A percentile compares a stretch with the other conserved stretches of the same genome.
Conservation (phyloP, 2,888 invertebrate species). For the Phalera bucephala region DNA sequence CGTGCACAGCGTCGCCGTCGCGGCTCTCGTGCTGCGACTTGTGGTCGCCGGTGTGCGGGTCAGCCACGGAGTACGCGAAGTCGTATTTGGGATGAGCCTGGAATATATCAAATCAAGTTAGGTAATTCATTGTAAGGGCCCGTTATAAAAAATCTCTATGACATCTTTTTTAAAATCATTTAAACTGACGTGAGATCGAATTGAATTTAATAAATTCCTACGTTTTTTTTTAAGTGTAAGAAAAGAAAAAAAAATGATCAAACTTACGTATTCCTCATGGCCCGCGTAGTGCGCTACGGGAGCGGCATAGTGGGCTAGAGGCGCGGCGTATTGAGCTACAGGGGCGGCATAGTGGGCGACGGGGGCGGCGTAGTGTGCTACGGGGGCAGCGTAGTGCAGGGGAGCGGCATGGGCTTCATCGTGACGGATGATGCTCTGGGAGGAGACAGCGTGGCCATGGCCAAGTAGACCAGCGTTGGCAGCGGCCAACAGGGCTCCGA, state of each 20-base stretch:
- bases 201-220: no score
- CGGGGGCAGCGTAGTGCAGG: constrained; percentile 37
- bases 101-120: neutral
- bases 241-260: no score
- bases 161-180: no score
- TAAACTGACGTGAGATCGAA: no score
- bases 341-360: constrained; percentile 29
- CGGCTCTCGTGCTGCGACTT: constrained; percentile 76
- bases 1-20: constrained; percentile 80
- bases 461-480: constrained; percentile 70
- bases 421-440: constrained; percentile 60
- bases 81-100: constrained; percentile 65
- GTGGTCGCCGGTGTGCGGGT: constrained; percentile 81
- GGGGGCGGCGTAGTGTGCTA: constrained; percentile 38
- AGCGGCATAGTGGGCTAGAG: constrained; percentile 30
- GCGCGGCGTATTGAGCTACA: constrained; percentile 28
- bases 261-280: constrained; percentile 34
- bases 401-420: constrained; percentile 52
- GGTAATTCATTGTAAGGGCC: neutral
- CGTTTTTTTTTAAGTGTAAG: no score
- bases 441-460: constrained; percentile 57
- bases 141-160: no score
- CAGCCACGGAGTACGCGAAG: constrained; percentile 77
- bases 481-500: constrained; percentile 65
- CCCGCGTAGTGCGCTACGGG: constrained; percentile 30